phyloP scores from a whole-genome alignment of 2,113 vertebrate genomes.

The Alosa alosa region DNA sequence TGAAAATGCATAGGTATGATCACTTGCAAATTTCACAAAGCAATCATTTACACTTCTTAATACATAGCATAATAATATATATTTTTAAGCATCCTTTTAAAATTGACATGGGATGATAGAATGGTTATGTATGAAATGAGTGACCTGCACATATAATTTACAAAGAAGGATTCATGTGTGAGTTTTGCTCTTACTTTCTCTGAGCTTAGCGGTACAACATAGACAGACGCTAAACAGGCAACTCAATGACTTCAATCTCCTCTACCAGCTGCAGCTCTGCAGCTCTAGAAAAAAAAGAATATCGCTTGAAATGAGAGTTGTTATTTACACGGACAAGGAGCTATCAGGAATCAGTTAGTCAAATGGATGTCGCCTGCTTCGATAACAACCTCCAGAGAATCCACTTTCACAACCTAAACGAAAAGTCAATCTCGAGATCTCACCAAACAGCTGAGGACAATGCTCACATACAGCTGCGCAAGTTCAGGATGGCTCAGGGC shows the following conservation, averaged over 20 bases:
- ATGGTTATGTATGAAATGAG: constrained; percentile 61
- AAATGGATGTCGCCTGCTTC: background rate
- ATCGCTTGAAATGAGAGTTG: background rate
- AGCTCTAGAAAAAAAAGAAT: no score
- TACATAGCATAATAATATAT: constrained; percentile 60
- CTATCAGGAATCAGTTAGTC: background rate
- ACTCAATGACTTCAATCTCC: background rate
- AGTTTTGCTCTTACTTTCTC: constrained; percentile 1
- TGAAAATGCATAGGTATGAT: constrained; percentile 91
- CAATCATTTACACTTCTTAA: constrained; percentile 73
- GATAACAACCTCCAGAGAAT: background rate
- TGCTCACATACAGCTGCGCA: background rate
- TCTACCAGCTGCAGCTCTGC: background rate
- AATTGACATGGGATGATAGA: constrained; percentile 58
- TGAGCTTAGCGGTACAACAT: background rate
- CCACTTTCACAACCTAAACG: background rate
- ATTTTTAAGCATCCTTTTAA: constrained; percentile 58
- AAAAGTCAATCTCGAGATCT: background rate
- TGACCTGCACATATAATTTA: constrained; percentile 68
- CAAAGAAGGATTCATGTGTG: constrained; percentile 11
- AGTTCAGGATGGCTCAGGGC: background rate
- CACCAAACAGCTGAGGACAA: background rate
- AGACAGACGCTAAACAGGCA: background rate
- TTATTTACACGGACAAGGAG: background rate
- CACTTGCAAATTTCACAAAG: constrained; percentile 84